phyloP scores from a whole-genome alignment of 2,797 vertebrate species.

The Nasua narica region DNA sequence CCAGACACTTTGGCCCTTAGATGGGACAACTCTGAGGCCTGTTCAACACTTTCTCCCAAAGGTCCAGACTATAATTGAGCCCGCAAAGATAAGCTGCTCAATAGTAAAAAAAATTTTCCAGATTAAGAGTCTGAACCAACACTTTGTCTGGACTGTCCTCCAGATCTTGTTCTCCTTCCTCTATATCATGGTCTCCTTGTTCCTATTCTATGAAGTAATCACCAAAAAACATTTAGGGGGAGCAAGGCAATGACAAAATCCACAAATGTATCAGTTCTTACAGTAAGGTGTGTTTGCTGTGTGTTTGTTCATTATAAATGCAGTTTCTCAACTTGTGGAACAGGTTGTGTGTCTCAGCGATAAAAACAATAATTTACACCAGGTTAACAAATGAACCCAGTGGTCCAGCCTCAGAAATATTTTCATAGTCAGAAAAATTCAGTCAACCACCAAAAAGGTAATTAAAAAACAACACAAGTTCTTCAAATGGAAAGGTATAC shows the following conservation, averaged over 20 bases:
- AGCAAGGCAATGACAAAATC: neutral
- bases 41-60: neutral
- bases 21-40: neutral
- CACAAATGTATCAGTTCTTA: neutral
- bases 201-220: neutral
- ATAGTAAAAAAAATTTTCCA: neutral
- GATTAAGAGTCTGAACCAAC: neutral
- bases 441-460: conserved; percentile 24
- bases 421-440: conserved; percentile 11
- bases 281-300: neutral
- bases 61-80: neutral
- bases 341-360: neutral
- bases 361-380: conserved; percentile 4
- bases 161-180: neutral
- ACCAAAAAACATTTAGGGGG: neutral
- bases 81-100: neutral
- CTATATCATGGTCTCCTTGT: neutral
- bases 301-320: neutral
- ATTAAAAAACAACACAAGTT: conserved; percentile 3
- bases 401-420: conserved; percentile 5
- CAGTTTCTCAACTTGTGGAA: neutral
- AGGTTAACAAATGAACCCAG: neutral
- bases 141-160: neutral
- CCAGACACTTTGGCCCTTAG: neutral
- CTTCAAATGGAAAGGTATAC: neutral